Evolutionary conservation across 2,888 invertebrate genomes (phyloP).

Genomic region (Apotomis capreana): DNA sequence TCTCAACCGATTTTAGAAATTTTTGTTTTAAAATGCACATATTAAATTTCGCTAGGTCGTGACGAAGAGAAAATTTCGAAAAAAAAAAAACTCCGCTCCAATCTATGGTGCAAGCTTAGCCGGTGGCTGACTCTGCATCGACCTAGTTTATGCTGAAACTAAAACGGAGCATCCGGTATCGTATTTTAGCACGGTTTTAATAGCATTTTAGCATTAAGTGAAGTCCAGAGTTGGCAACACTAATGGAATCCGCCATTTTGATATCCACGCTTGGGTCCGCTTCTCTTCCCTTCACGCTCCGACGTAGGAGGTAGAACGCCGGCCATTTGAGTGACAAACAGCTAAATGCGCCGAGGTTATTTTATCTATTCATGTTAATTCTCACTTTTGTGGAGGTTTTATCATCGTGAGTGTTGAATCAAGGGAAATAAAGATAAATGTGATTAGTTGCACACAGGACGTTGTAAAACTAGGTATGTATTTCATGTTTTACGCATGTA

Average conservation of each 20-base stretch:
- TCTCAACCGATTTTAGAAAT: no score
- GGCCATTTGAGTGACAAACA: conserved; percentile 29
- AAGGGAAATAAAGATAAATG: conserved; percentile 22
- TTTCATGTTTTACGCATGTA: conserved; percentile 13
- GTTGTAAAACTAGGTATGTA: conserved; percentile 29
- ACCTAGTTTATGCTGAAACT: no score
- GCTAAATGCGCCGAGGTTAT: conserved; percentile 15
- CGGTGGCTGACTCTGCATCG: no score
- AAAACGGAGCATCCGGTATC: no score
- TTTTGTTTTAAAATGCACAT: no score
- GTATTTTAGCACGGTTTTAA: no score
- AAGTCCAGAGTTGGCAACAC: no score
- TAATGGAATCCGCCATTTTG: conserved; percentile 33
- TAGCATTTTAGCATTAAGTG: no score
- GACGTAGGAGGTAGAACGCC: conserved; percentile 9
- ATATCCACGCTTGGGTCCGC: conserved; percentile 26
- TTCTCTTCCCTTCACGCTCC: neutral
- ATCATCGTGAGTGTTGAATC: neutral
- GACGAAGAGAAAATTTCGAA: no score
- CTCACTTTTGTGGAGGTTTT: neutral
- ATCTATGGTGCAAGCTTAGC: no score
- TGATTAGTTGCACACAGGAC: conserved; percentile 13
- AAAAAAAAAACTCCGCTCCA: no score
- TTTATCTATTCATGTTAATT: conserved; percentile 9
- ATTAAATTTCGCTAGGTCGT: no score